phyloP scores from a whole-genome alignment of 1,140 invertebrate genomes.

The Ditylenchus dipsaci region DNA sequence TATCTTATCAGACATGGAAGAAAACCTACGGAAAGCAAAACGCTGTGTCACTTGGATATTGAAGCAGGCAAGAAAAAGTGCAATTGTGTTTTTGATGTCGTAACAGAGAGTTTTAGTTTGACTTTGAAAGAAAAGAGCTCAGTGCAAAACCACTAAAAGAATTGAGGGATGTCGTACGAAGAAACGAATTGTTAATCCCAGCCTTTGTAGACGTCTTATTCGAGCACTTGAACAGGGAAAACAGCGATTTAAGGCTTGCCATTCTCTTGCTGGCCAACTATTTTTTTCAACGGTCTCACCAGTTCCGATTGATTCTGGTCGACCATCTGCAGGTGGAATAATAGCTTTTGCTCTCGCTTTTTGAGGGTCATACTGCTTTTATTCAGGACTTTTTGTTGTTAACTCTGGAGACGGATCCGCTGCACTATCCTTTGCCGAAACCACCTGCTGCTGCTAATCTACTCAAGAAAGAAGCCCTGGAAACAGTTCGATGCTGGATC shows the following conservation, averaged over 20 bases:
- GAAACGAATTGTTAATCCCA: slow-evolving; percentile 28
- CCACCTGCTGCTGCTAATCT: slow-evolving; percentile 30
- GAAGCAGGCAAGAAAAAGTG: background rate
- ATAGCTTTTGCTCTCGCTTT: background rate
- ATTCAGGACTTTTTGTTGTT: slow-evolving; percentile 45
- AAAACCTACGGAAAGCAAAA: background rate
- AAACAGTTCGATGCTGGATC: slow-evolving; percentile 43
- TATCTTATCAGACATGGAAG: slow-evolving; percentile 2
- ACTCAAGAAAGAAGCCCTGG: slow-evolving; percentile 38
- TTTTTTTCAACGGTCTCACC: slow-evolving; percentile 48
- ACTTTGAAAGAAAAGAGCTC: slow-evolving; percentile 41
- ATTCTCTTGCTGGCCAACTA: slow-evolving; percentile 35
- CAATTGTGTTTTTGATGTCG: background rate
- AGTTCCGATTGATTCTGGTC: slow-evolving; percentile 36
- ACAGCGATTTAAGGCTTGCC: slow-evolving; percentile 39
- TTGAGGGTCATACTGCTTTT: background rate
- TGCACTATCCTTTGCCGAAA: slow-evolving; percentile 39
- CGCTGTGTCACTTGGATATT: background rate
- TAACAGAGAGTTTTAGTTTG: slow-evolving; percentile 35
- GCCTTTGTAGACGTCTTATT: slow-evolving; percentile 42
- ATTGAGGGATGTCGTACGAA: slow-evolving; percentile 21
- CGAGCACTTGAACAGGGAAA: slow-evolving; percentile 26
- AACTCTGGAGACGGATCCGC: slow-evolving; percentile 48
- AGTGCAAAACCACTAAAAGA: slow-evolving; percentile 26
- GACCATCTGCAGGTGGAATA: slow-evolving; percentile 35